phyloP scores from a whole-genome alignment of 2,888 invertebrate species.

The Phrixothrix hirtus region DNA sequence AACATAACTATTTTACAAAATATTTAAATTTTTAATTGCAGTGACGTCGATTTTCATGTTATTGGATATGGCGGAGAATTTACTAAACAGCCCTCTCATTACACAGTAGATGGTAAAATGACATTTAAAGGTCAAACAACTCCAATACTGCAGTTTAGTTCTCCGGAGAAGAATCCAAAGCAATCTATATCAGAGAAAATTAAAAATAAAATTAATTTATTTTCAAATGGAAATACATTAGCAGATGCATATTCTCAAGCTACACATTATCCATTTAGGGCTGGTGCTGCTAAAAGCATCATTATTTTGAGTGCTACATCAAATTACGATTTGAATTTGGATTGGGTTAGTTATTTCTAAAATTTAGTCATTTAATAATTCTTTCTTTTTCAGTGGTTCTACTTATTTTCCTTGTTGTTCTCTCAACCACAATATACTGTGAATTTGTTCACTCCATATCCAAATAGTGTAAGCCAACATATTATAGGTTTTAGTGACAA shows the following conservation, averaged over 20 bases:
- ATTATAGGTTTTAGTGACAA: constrained; percentile 6
- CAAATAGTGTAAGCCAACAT: not conserved
- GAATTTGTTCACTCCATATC: constrained; percentile 1
- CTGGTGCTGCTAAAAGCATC: constrained; percentile 74
- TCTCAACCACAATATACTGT: not conserved
- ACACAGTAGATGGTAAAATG: constrained; percentile 60
- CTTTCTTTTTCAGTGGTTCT: not conserved
- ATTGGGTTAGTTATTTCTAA: not conserved
- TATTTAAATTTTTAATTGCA: constrained; percentile 38
- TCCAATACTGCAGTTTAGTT: constrained; percentile 53
- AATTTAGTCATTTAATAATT: not conserved
- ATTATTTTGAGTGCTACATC: constrained; percentile 54
- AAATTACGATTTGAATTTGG: not conserved
- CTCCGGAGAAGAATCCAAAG: no score
- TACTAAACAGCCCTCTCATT: constrained; percentile 60
- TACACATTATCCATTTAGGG: constrained; percentile 71
- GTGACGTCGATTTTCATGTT: constrained; percentile 63
- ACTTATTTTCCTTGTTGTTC: not conserved
- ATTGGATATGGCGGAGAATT: constrained; percentile 63
- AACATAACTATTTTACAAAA: not conserved
- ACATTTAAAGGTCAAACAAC: constrained; percentile 56
- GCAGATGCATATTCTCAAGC: constrained; percentile 65
- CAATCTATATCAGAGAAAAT: constrained; percentile 40
- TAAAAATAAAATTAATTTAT: constrained; percentile 31
- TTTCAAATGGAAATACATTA: constrained; percentile 12